Base-by-base conservation (phyloP, 2,113 vertebrate genomes). In the Clarias macrocephalus region DNA sequence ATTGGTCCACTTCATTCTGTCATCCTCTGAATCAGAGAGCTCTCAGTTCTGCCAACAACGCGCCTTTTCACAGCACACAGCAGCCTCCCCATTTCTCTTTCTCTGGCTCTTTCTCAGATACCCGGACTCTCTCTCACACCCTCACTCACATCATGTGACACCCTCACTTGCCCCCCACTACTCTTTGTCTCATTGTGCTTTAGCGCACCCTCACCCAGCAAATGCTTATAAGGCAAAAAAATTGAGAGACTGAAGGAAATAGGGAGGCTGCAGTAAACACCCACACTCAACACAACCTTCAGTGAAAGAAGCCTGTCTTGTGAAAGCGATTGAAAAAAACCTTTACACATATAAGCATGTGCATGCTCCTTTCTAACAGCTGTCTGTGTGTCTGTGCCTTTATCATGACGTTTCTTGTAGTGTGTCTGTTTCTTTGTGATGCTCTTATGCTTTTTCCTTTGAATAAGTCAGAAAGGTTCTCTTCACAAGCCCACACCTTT, bases 11-110 rank as follows among this genome's bases (percentile, higher is more conserved):
- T 89, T 60, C 89, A 89, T 87, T 82, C 90, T 91, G 89, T 91
- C 79, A 62, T 28, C 68, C 84, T 88, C 77, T 56, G 68, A 86
- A 88, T 88, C 88, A 90, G 85, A 88, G 77, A 86, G 88, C 88
- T 85, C 70, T 86, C 81, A 92, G 79, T 90, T 88, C 88, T 85
- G 81, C 87, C 90, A 93, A 93, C 93, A 95, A 93, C 91, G 89
- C 70, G 82, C 80, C 89, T 94, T 94, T 93, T 93, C 86, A 92
- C 86, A 86, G 89, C 86, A 88, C 82, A 90, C 89, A 89, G 84
- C 90, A 92, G 88, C 91, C 88, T 88, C 85, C 86, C 59, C 85
- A n/a, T 85, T 81, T 73, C 66, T 82, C 28, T 54, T 52, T 33
- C 16, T 63, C 65, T 68, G 8, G 25, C 54, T 42, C 75, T 8